These are phyloP conservation scores for Salticus scenicus DNA, from an alignment of 2,888 invertebrate genomes.

Conservation along the genomic window DNA sequence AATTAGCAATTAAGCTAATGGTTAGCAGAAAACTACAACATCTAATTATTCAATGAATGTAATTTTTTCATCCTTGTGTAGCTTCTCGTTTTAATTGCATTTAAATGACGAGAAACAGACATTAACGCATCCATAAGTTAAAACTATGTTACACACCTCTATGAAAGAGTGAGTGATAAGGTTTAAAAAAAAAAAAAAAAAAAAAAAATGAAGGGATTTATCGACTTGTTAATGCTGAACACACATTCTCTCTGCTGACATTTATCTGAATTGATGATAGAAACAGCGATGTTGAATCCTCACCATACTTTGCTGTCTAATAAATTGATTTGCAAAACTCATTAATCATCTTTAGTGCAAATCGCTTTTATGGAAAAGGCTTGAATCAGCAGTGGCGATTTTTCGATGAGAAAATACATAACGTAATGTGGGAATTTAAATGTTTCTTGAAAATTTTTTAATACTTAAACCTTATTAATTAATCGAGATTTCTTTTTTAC, in stretches of 20 bases:
- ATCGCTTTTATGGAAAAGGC: background rate
- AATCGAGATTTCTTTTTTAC: no score
- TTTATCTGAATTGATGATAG: constrained; percentile 6
- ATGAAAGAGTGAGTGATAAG: background rate
- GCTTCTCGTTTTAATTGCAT: background rate
- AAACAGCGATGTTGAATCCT: constrained; percentile 1
- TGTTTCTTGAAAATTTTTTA: no score
- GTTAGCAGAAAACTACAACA: no score
- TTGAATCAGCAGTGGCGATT: no score
- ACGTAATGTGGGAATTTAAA: no score
- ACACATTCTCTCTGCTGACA: background rate
- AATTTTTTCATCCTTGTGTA: no score
- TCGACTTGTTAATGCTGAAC: constrained; percentile 5
- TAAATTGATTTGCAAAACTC: background rate
- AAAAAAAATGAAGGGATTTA: background rate
- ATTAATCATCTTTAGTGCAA: constrained; percentile 5
- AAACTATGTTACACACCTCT: background rate
- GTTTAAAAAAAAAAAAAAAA: background rate
- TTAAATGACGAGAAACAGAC: background rate
- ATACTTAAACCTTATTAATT: no score
- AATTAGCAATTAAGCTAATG: no score
- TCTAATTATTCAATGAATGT: no score
- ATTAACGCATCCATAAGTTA: background rate
- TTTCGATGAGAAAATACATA: no score
- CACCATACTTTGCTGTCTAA: background rate